These are phyloP conservation scores for Octodon degus DNA, from an alignment of 2,113 vertebrate species.

Conservation along the genomic window DNA sequence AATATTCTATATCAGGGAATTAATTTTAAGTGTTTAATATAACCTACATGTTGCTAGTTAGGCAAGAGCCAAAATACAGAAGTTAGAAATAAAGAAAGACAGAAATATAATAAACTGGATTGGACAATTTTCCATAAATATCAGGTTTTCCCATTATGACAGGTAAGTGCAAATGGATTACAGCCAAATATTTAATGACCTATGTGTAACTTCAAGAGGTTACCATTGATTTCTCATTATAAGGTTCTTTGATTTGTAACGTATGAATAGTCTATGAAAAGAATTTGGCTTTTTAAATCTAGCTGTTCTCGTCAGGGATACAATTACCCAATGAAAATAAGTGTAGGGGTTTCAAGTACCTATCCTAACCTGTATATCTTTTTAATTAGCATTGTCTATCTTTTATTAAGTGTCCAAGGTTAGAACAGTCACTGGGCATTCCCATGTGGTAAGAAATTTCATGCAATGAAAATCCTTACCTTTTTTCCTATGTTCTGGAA, in stretches of 20 bases:
- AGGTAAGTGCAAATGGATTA: neutral
- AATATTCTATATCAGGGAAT: neutral
- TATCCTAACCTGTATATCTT: neutral
- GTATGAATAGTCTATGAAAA: neutral
- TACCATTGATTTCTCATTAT: neutral
- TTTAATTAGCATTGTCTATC: neutral
- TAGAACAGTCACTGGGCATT: neutral
- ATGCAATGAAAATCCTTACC: neutral
- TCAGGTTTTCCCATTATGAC: neutral
- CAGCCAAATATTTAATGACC: slow-evolving; percentile 25
- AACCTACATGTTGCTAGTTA: neutral
- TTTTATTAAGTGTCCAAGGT: neutral
- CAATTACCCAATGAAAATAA: slow-evolving; percentile 12
- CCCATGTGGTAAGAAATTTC: neutral
- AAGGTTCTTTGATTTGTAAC: slow-evolving; percentile 4
- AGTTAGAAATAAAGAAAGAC: neutral
- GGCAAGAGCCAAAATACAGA: neutral
- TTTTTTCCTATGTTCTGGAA: neutral
- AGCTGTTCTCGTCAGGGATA: neutral
- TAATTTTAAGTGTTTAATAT: slow-evolving; percentile 43
- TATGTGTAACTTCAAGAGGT: neutral
- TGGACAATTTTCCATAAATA: slow-evolving; percentile 21
- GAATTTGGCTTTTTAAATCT: neutral
- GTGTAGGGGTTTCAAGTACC: neutral
- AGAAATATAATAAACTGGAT: neutral